Percentiles rank a stretch among this genome's conserved stretches.
phyloP scores from a whole-genome alignment of 2,797 vertebrate species.

The Lepidocolaptes lacrymiger region DNA sequence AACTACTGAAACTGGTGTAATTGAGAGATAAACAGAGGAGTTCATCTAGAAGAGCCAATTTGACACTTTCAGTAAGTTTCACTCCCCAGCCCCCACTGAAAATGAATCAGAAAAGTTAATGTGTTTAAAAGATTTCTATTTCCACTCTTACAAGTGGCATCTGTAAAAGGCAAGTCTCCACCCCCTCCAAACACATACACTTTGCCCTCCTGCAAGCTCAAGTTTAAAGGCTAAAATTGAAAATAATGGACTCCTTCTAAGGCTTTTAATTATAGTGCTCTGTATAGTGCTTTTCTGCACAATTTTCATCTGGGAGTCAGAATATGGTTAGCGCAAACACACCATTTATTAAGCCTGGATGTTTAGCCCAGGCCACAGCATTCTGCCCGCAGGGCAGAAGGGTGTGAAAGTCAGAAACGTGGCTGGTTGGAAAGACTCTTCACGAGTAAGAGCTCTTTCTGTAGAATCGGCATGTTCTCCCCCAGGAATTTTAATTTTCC shows the following conservation, averaged over 20 bases:
- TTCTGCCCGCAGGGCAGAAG: background rate
- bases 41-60: conserved; percentile 4
- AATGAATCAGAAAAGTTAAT: background rate
- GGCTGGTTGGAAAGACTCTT: rapidly evolving
- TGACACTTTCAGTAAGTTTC: background rate
- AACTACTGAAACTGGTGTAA: conserved; percentile 5
- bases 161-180: background rate
- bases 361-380: background rate
- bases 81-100: background rate
- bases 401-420: background rate
- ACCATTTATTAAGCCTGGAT: background rate
- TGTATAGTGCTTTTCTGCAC: background rate
- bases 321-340: background rate
- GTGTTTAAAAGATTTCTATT: background rate
- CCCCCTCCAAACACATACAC: background rate
- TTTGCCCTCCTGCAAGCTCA: background rate
- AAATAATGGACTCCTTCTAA: background rate
- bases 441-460: conserved; percentile 1
- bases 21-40: conserved; percentile 28
- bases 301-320: background rate
- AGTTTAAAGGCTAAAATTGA: conserved; percentile 31
- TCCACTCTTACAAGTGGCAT: background rate
- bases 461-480: background rate
- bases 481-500: conserved; percentile 31
- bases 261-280: background rate